A percentile compares a stretch with the other conserved stretches of the same genome.
Evolutionary conservation across 2,797 vertebrate species (phyloP).

Genomic region (Crossoptilon crossoptilon): DNA sequence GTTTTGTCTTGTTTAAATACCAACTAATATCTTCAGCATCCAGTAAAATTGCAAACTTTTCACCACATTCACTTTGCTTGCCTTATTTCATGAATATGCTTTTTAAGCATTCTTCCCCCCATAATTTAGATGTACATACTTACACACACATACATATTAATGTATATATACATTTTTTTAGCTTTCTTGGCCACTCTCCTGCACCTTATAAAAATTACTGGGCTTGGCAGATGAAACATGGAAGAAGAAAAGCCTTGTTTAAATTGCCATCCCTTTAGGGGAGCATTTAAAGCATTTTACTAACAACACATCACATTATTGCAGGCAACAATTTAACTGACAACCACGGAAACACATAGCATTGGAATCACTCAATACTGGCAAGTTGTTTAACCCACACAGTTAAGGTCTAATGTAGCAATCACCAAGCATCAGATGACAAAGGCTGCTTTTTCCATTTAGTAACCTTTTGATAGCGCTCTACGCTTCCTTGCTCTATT

Average conservation of each 20-base stretch:
- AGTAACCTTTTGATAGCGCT: not conserved
- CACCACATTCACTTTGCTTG: conserved; percentile 50
- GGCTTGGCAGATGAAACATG: conserved; percentile 29
- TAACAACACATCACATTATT: not conserved
- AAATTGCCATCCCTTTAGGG: conserved; percentile 25
- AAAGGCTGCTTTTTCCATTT: not conserved
- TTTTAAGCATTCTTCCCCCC: conserved; percentile 7
- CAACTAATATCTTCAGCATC: conserved; percentile 39
- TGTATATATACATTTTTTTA: not conserved
- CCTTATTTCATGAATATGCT: conserved; percentile 38
- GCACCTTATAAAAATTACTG: conserved; percentile 22
- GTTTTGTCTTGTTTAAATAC: conserved; percentile 37
- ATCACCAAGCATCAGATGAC: not conserved
- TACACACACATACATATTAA: not conserved
- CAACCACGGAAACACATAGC: not conserved
- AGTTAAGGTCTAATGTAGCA: not conserved
- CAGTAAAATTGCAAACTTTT: conserved; percentile 8
- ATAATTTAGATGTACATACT: not conserved
- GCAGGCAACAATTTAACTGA: conserved; percentile 15
- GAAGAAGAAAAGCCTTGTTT: conserved; percentile 1
- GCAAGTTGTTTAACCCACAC: not conserved
- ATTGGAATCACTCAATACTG: not conserved
- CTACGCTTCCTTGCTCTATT: not conserved
- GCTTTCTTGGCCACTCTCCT: conserved; percentile 41
- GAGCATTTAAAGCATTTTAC: conserved; percentile 22